Base-by-base conservation (phyloP, 1,140 invertebrate genomes). In the Theocolax elegans region DNA sequence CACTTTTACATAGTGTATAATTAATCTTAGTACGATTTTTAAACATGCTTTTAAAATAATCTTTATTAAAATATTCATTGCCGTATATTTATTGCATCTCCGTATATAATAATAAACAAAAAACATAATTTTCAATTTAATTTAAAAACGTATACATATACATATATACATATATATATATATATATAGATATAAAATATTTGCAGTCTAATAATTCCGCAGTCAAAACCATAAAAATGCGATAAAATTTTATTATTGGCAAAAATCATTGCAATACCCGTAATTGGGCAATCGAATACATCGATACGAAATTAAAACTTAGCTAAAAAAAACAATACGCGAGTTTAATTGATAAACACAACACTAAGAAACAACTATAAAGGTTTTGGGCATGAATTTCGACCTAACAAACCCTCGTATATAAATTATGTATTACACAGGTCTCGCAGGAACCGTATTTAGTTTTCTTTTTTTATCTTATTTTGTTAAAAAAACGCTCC, bases 381-480 rank as follows among this genome's bases (percentile, higher is more conserved):
- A 71, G 69, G 69, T 71, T 71, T 66, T 71, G 69, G 69, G 62
- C 62, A 71, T 71, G 13, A 29, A 58, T 59, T 59, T 59, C 54
- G 35, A 71, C 42, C 56, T 49, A 71, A 71, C 21, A 59, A 65
- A 71, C 62, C 46, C 42, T 65, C 31, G 17, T 29, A 48, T 17
- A 46, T 54, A 17, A 56, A 29, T 51, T 12, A 38, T 69, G 31
- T 53, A 64, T 31, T 66, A 29, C 51, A 17, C 8, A 38, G 60
- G 51, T 71, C 58, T 71, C 54, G 51, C 62, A 66, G 62, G 69
- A 71, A 71, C 69, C 53, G 31, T 49, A 59, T 65, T 35, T 51
- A 25, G 48, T 58, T 29, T 35, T 29, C 38, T 48, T 44, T 62
- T 46, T 46, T 23, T 56, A 17, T 51, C 59, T 60, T 70, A 15